Evolutionary conservation across 2,888 invertebrate genomes (phyloP).

Genomic region (Polydrusus pterygomalis): DNA sequence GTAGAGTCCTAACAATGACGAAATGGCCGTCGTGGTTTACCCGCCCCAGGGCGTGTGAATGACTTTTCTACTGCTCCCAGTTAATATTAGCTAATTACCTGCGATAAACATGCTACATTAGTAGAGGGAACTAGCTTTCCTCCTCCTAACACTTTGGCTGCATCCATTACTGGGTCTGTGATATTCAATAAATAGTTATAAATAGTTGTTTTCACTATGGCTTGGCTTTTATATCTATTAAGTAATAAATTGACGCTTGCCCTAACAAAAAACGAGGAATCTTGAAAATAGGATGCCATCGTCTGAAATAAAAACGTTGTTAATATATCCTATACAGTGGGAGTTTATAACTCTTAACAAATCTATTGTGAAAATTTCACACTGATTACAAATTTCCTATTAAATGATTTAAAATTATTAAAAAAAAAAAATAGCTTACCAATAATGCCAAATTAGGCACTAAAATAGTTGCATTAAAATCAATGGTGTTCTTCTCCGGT

Average conservation of each 20-base stretch:
- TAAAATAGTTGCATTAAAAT: slow-evolving; percentile 26
- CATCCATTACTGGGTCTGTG: slow-evolving; percentile 21
- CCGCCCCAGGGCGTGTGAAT: no score
- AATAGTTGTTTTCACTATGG: slow-evolving; percentile 25
- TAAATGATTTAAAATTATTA: no score
- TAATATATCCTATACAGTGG: no score
- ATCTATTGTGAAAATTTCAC: no score
- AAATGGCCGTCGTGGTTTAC: no score
- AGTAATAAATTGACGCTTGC: slow-evolving; percentile 18
- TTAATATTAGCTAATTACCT: no score
- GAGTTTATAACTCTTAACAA: no score
- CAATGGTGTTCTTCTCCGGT: slow-evolving; percentile 38
- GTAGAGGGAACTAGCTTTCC: slow-evolving; percentile 12
- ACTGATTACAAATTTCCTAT: no score
- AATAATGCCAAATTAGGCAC: slow-evolving; percentile 33
- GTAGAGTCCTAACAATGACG: no score
- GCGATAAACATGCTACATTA: slow-evolving; percentile 22
- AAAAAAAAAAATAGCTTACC: slow-evolving; percentile 5
- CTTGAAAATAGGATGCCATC: slow-evolving; percentile 23
- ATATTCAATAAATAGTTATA: slow-evolving; percentile 31
- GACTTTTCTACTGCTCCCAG: no score
- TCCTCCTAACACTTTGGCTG: slow-evolving; percentile 4
- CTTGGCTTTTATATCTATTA: slow-evolving; percentile 6
- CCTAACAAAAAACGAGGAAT: slow-evolving; percentile 14
- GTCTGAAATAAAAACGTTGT: slow-evolving; percentile 26